These are phyloP conservation scores for Corythornis cristatus DNA, from an alignment of 2,113 vertebrate genomes.

Conservation along the genomic window DNA sequence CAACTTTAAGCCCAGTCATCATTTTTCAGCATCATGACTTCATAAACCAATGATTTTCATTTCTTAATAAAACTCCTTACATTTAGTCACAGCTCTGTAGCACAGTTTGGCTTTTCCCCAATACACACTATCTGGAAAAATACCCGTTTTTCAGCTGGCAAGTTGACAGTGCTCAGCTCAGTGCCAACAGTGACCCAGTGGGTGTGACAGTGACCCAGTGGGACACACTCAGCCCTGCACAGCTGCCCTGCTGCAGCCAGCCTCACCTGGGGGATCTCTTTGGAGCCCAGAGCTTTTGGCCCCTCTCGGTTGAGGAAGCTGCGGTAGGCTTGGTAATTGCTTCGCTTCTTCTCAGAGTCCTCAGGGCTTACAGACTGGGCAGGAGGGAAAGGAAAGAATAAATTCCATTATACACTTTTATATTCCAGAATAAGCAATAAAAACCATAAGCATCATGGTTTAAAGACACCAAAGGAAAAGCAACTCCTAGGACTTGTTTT, in stretches of 20 bases:
- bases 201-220: background rate
- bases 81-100: background rate
- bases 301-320: conserved; percentile 95
- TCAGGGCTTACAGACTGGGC: conserved; percentile 84
- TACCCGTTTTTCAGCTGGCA: background rate
- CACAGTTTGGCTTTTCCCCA: background rate
- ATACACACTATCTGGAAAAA: background rate
- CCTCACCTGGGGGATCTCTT: conserved; percentile 90
- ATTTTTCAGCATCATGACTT: background rate
- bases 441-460: background rate
- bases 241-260: background rate
- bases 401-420: background rate
- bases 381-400: background rate
- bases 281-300: conserved; percentile 93
- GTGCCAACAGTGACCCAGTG: background rate
- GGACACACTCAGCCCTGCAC: too few relatives aligned
- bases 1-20: background rate
- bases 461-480: background rate
- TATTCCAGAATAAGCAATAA: background rate
- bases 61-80: background rate
- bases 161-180: background rate
- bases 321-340: conserved; percentile 86
- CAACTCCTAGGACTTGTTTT: background rate
- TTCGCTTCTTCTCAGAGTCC: conserved; percentile 88
- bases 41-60: background rate